phyloP scores from a whole-genome alignment of 30 jellyfish, hydroid and myxozoan genomes.

The Haliclystus octoradiatus region DNA sequence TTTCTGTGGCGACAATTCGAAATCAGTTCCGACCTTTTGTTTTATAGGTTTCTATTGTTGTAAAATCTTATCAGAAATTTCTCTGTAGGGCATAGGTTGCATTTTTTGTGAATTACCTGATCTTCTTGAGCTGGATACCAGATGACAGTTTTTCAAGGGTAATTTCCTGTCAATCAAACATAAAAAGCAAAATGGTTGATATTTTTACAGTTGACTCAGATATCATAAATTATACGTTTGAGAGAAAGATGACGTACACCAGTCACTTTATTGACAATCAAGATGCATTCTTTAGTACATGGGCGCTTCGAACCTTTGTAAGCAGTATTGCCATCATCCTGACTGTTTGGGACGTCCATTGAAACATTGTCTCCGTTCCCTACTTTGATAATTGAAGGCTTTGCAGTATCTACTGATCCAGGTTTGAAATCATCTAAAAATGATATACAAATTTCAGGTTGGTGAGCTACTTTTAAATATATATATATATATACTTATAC shows the following conservation, averaged over 20 bases:
- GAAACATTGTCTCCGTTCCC: slow-evolving; percentile 66
- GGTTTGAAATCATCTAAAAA: slow-evolving; percentile 86
- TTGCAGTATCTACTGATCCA: slow-evolving; percentile 73
- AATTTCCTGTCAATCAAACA: slow-evolving; percentile 41
- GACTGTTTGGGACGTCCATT: slow-evolving; percentile 59
- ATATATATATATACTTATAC: too few relatives aligned
- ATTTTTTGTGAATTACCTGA: slow-evolving; percentile 51
- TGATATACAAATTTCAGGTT: background rate
- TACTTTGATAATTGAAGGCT: slow-evolving; percentile 59
- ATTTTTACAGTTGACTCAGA: too few relatives aligned
- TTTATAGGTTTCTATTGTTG: too few relatives aligned
- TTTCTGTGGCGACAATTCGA: too few relatives aligned
- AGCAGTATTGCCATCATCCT: slow-evolving; percentile 77
- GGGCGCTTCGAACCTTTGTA: slow-evolving; percentile 91
- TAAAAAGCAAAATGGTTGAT: background rate
- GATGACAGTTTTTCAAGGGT: slow-evolving; percentile 75
- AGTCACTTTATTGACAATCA: slow-evolving; percentile 64
- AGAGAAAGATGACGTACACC: slow-evolving; percentile 48
- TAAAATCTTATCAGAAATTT: too few relatives aligned
- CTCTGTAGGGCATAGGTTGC: too few relatives aligned
- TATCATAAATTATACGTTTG: too few relatives aligned
- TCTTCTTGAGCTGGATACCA: slow-evolving; percentile 69
- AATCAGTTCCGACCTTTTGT: too few relatives aligned
- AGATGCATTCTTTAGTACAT: slow-evolving; percentile 78
- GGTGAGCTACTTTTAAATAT: background rate